These are phyloP conservation scores for Alloscopus bannaensis DNA, from an alignment of 2,888 invertebrate species.

Conservation along the genomic window DNA sequence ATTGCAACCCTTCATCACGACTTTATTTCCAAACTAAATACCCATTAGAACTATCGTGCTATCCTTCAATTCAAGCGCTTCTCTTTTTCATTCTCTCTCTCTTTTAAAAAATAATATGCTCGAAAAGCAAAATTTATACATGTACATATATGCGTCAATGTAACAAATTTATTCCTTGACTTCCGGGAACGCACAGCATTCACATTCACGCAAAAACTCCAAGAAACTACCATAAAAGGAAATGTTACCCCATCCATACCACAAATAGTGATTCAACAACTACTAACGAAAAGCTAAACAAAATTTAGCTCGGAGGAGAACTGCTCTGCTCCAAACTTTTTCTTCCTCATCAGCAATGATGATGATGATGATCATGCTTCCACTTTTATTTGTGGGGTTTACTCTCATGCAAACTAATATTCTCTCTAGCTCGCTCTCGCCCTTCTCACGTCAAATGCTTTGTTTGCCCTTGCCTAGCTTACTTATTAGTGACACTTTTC, in stretches of 20 bases:
- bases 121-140: not conserved
- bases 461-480: conserved; percentile 11
- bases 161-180: not conserved
- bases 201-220: not conserved
- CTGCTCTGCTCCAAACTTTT: not conserved
- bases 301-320: not conserved
- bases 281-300: not conserved
- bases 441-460: conserved; percentile 12
- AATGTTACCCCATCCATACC: conserved; percentile 25
- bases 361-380: not conserved
- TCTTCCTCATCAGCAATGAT: not conserved
- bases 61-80: no score
- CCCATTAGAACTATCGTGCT: no score
- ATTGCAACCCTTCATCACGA: no score
- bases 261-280: not conserved
- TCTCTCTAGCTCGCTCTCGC: not conserved
- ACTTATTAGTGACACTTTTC: conserved; percentile 20
- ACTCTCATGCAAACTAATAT: not conserved
- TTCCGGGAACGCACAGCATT: not conserved
- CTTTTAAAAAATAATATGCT: not conserved
- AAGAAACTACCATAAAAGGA: conserved; percentile 45
- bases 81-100: not conserved
- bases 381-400: not conserved
- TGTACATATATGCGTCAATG: not conserved
- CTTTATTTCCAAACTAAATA: no score